Conservation (phyloP, 1,140 invertebrate genomes). For the Zaprionus camerounensis region DNA sequence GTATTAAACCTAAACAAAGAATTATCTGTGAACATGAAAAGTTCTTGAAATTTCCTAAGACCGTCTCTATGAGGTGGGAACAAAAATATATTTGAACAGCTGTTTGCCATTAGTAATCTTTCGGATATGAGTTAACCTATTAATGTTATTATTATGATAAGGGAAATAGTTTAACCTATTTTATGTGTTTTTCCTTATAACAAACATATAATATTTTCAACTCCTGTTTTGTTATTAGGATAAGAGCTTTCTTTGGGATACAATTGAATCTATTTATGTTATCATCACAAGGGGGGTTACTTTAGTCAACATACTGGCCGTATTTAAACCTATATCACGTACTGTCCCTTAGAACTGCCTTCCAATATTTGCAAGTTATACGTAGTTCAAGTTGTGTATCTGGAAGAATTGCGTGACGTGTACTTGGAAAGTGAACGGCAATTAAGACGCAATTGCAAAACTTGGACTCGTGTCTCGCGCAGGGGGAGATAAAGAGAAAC, state of each 20-base stretch:
- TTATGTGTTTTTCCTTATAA: not conserved
- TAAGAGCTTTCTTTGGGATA: too few relatives aligned
- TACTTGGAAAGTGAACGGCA: slow-evolving; percentile 36
- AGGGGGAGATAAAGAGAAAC: slow-evolving; percentile 43
- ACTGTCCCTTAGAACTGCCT: too few relatives aligned
- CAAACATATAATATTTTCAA: too few relatives aligned
- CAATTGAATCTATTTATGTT: too few relatives aligned
- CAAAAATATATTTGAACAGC: not conserved
- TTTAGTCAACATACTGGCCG: too few relatives aligned
- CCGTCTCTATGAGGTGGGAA: not conserved
- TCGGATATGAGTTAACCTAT: not conserved
- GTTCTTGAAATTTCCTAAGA: not conserved
- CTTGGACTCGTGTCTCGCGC: not conserved
- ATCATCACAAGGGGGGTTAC: too few relatives aligned
- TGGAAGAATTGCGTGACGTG: slow-evolving; percentile 50
- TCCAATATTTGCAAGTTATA: not conserved
- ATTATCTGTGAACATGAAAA: not conserved
- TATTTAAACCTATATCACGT: too few relatives aligned
- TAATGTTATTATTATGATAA: too few relatives aligned
- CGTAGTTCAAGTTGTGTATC: not conserved
- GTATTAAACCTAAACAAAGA: not conserved
- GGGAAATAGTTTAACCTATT: not conserved
- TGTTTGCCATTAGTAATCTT: not conserved
- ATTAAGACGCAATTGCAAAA: slow-evolving; percentile 60
- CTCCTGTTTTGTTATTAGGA: too few relatives aligned